Evolutionary conservation across 2,888 invertebrate genomes (phyloP).

Genomic region (Alentia gelatinosa): DNA sequence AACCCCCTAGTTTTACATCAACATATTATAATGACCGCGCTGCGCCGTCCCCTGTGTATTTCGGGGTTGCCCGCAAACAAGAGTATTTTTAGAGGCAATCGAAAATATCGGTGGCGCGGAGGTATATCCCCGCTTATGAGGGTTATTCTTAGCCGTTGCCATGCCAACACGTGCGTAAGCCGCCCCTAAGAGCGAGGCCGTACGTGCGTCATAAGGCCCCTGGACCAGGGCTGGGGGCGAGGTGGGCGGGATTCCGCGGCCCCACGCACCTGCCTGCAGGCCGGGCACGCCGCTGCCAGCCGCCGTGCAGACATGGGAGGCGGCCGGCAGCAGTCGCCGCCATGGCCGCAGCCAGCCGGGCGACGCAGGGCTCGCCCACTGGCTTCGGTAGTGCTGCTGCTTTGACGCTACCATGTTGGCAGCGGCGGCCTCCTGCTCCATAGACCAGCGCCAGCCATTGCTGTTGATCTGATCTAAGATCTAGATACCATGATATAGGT

Average conservation of each 20-base stretch:
- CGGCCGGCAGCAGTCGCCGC: background rate
- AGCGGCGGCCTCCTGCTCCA: background rate
- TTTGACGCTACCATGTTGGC: background rate
- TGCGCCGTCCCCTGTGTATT: background rate
- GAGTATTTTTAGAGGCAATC: slow-evolving; percentile 19
- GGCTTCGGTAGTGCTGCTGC: background rate
- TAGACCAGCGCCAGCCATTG: background rate
- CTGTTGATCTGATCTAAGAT: no score
- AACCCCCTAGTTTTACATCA: background rate
- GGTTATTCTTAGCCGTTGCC: slow-evolving; percentile 47
- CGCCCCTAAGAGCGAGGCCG: background rate
- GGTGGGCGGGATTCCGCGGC: slow-evolving; percentile 8
- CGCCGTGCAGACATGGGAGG: background rate
- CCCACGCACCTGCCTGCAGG: background rate
- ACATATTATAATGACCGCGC: slow-evolving; percentile 26
- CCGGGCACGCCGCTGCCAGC: background rate
- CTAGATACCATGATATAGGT: no score
- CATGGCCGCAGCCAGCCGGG: background rate
- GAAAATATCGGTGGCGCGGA: slow-evolving; percentile 4
- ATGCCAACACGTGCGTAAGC: slow-evolving; percentile 31
- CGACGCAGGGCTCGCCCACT: background rate
- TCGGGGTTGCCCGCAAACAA: slow-evolving; percentile 50
- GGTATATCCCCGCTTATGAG: slow-evolving; percentile 47
- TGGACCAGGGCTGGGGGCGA: background rate
- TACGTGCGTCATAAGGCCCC: slow-evolving; percentile 50